Evolutionary conservation across 1,140 invertebrate species (phyloP).

Genomic region (Saccostrea glomerata): DNA sequence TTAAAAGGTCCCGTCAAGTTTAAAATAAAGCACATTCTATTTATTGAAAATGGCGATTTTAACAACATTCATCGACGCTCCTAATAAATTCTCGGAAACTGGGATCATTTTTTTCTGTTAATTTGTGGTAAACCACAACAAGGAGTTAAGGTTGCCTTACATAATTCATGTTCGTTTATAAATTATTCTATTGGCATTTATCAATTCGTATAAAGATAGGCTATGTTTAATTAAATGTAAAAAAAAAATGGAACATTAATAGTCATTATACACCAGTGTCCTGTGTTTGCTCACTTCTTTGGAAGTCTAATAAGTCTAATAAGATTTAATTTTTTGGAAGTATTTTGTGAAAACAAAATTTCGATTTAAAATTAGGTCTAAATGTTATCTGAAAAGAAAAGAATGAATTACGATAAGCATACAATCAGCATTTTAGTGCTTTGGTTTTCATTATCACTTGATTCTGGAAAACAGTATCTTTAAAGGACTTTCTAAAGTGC

Average conservation of each 20-base stretch:
- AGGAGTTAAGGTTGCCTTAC: neutral
- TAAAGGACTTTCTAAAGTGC: too few relatives aligned
- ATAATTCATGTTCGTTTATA: neutral
- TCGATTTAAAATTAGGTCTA: too few relatives aligned
- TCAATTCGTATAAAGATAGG: neutral
- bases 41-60: neutral
- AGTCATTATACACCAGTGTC: neutral
- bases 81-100: neutral
- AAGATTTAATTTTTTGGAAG: too few relatives aligned
- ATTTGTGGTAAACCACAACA: constrained; percentile 23
- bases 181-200: neutral
- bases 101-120: neutral
- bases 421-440: too few relatives aligned
- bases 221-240: neutral
- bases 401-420: too few relatives aligned
- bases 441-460: too few relatives aligned
- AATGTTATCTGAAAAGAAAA: too few relatives aligned
- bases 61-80: neutral
- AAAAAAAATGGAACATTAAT: neutral
- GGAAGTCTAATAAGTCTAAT: too few relatives aligned
- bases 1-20: neutral
- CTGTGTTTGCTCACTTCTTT: neutral
- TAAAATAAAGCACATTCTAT: neutral
- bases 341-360: too few relatives aligned
- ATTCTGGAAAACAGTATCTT: too few relatives aligned